A percentile compares a stretch with the other conserved stretches of the same genome.
Conservation (phyloP, 2,888 invertebrate species). For the Eurytoma adleriae region DNA sequence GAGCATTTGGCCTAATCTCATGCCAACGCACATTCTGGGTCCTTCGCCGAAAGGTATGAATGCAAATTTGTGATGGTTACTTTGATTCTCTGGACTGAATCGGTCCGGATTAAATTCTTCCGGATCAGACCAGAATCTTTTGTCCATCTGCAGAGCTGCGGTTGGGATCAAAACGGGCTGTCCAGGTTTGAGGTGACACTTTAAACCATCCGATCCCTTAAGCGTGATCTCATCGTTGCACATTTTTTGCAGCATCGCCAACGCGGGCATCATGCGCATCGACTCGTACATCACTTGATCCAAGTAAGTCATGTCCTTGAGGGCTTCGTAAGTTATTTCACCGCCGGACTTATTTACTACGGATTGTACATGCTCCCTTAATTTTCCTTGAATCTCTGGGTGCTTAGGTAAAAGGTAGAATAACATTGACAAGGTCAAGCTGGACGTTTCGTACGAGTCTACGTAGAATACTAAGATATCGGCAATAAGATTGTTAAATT, state of each 20-base stretch:
- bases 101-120: constrained; percentile 36
- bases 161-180: constrained; percentile 57
- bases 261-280: constrained; percentile 57
- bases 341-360: constrained; percentile 62
- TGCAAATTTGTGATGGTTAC: constrained; percentile 56
- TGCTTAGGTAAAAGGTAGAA: constrained; percentile 76
- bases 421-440: constrained; percentile 75
- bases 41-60: constrained; percentile 68
- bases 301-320: constrained; percentile 77
- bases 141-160: constrained; percentile 15
- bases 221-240: constrained; percentile 59
- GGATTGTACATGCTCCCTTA: constrained; percentile 75
- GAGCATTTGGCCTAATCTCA: constrained; percentile 63
- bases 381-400: constrained; percentile 75
- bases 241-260: constrained; percentile 53
- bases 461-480: constrained; percentile 77
- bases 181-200: constrained; percentile 57
- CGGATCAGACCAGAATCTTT: constrained; percentile 32
- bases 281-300: constrained; percentile 75
- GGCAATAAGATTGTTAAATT: constrained; percentile 9
- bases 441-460: constrained; percentile 78
- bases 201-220: constrained; percentile 62
- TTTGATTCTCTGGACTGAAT: constrained; percentile 48
- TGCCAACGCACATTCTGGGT: constrained; percentile 66
- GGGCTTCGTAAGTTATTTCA: constrained; percentile 74